Evolutionary conservation across 2,888 invertebrate genomes (phyloP), one percentile per base, ranked within the genome.

Genomic region (Nomada hirtipes): DNA sequence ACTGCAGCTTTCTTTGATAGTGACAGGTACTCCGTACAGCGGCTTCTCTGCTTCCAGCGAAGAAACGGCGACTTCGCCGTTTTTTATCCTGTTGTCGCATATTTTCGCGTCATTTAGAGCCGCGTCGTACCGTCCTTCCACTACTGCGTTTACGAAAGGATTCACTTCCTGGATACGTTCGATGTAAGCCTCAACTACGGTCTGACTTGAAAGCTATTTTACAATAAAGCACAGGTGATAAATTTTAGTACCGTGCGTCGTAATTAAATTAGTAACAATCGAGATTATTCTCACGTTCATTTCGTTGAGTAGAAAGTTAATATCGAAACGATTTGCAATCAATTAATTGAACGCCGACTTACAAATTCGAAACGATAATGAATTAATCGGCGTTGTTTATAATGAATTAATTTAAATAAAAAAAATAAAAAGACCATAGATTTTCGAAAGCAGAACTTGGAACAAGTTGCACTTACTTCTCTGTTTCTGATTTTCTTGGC

Each of bases 21-120:
- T 97, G 82, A 98, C 95, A 0, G 98, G 98, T 4, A 98, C 95
- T 4, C 98, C 98, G 13, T 97, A 94, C 79, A 98, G 94, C 0
- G 98, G 98, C 86, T 96, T 96, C 64, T 96, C 95, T 76, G 95
- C 94, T 83, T 95, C 96, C 89, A 97, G 94, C 69, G 96, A 95
- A 59, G 95, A 95, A n/a, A 95, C 94, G 2, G 94, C 95, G 61
- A 95, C 94, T 20, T 94, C 90, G 36, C 95, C 95, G 59, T 95
- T 94, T 13, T 94, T 94, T 47, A 98, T 94, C 91, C 96, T 95
- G 84, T 95, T 94, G 93, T 98, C 98, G 2, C 97, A 96, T 74
- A 95, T 94, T 86, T 95, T 95, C 0, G 98, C 98, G 92, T 98
- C 98, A 78, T 94, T 94, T 53, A 98, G 88, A 0, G 98, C 98